A percentile compares a stretch with the other conserved stretches of the same genome.
These are phyloP conservation scores for Galago senegalensis DNA, from an alignment of 2,797 vertebrate genomes.

Conservation along the genomic window DNA sequence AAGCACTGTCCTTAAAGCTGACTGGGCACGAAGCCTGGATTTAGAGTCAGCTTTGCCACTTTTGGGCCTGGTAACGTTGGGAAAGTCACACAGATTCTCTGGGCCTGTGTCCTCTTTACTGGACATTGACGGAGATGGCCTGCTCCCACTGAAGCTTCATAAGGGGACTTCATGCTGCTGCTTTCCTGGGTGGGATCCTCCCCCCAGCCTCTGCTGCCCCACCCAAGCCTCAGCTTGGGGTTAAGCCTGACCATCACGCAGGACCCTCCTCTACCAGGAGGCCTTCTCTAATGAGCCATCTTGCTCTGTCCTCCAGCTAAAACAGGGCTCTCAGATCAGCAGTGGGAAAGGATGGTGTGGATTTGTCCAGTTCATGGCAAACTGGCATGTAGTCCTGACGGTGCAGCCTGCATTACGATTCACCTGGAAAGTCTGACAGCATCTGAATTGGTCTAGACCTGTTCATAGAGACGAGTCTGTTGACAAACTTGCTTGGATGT, in stretches of 20 bases:
- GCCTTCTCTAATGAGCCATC: neutral
- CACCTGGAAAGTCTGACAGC: neutral
- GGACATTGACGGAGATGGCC: neutral
- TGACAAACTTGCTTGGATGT: neutral
- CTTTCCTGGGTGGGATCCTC: neutral
- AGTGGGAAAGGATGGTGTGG: neutral
- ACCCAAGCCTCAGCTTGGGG: neutral
- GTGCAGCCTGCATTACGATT: neutral
- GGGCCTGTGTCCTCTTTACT: neutral
- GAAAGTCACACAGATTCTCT: neutral
- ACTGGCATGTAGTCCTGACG: neutral
- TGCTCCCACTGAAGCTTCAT: neutral
- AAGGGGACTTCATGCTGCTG: neutral
- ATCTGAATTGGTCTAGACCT: constrained; percentile 11
- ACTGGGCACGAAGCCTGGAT: neutral
- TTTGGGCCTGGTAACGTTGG: neutral
- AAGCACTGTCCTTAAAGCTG: neutral
- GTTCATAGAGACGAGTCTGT: neutral
- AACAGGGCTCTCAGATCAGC: neutral
- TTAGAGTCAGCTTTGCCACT: neutral
- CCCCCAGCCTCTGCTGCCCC: neutral
- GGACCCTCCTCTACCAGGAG: neutral
- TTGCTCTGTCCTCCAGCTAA: neutral
- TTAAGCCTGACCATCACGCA: neutral
- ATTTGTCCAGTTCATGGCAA: neutral